Evolutionary conservation across 2,888 invertebrate species (phyloP).

Genomic region (Melinopterus prodromus): DNA sequence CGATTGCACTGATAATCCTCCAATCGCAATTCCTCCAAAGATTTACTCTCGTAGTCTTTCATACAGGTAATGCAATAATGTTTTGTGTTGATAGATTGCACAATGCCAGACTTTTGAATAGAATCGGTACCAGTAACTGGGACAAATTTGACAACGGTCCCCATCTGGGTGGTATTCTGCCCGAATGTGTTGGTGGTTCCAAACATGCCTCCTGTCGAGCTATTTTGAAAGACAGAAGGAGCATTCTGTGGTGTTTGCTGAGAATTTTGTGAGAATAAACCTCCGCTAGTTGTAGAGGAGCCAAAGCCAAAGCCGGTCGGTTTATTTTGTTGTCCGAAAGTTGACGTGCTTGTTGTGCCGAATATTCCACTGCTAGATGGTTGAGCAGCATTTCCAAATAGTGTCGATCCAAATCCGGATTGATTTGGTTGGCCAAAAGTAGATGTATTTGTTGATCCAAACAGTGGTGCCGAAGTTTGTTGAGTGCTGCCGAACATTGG

Average conservation of each 20-base stretch:
- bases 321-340: conserved; percentile 65
- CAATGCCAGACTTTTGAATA: conserved; percentile 86
- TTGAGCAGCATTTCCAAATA: conserved; percentile 46
- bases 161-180: conserved; percentile 62
- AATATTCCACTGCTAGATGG: conserved; percentile 68
- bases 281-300: conserved; percentile 45
- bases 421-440: conserved; percentile 69
- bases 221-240: conserved; percentile 51
- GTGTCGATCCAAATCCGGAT: conserved; percentile 49
- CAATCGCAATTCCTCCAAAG: conserved; percentile 90
- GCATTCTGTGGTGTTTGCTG: conserved; percentile 57
- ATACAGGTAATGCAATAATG: conserved; percentile 98
- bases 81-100: conserved; percentile 88
- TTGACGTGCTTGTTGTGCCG: conserved; percentile 64
- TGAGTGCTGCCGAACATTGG: conserved; percentile 68
- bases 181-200: conserved; percentile 61
- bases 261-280: conserved; percentile 64
- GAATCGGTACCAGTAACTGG: conserved; percentile 90
- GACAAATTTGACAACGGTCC: conserved; percentile 86
- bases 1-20: conserved; percentile 94
- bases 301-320: conserved; percentile 67
- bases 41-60: conserved; percentile 97
- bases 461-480: conserved; percentile 64
- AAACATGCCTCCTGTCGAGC: conserved; percentile 58
- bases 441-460: conserved; percentile 70